Conservation (phyloP, 2,888 invertebrate genomes). For the Drosophila tripunctata region DNA sequence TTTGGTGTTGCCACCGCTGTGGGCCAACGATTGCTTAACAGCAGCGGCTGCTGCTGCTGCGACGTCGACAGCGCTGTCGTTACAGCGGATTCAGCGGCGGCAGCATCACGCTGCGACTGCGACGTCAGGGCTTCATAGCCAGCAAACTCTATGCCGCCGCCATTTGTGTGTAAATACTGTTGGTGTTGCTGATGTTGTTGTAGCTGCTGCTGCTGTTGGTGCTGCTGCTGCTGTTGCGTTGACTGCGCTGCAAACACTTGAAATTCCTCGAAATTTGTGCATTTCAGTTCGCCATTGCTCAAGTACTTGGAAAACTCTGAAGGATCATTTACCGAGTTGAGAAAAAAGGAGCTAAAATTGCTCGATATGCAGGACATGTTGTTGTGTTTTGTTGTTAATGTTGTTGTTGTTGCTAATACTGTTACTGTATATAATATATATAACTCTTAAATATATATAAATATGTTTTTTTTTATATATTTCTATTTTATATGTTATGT, state of each 20-base stretch:
- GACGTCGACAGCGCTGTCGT: slow-evolving; percentile 30
- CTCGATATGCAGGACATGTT: slow-evolving; percentile 84
- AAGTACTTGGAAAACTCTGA: slow-evolving; percentile 84
- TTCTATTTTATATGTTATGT: slow-evolving; percentile 17
- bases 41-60: slow-evolving; percentile 29
- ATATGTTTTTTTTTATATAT: slow-evolving; percentile 17
- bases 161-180: slow-evolving; percentile 75
- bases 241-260: slow-evolving; percentile 79
- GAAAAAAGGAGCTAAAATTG: slow-evolving; percentile 84
- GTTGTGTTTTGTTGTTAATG: slow-evolving; percentile 24
- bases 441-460: slow-evolving; percentile 26
- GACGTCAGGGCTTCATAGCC: slow-evolving; percentile 51
- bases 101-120: slow-evolving; percentile 38
- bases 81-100: slow-evolving; percentile 28
- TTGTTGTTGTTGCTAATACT: slow-evolving; percentile 62
- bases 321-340: slow-evolving; percentile 84
- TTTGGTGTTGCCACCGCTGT: slow-evolving; percentile 74
- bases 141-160: slow-evolving; percentile 52
- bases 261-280: slow-evolving; percentile 83
- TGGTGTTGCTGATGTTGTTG: slow-evolving; percentile 49
- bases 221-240: slow-evolving; percentile 46
- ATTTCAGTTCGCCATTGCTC: slow-evolving; percentile 84
- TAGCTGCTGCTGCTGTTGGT: slow-evolving; percentile 41
- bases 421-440: slow-evolving; percentile 47
- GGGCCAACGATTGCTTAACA: slow-evolving; percentile 73